These are phyloP conservation scores for Meda fulgida DNA, from an alignment of 2,797 vertebrate genomes.

Conservation along the genomic window DNA sequence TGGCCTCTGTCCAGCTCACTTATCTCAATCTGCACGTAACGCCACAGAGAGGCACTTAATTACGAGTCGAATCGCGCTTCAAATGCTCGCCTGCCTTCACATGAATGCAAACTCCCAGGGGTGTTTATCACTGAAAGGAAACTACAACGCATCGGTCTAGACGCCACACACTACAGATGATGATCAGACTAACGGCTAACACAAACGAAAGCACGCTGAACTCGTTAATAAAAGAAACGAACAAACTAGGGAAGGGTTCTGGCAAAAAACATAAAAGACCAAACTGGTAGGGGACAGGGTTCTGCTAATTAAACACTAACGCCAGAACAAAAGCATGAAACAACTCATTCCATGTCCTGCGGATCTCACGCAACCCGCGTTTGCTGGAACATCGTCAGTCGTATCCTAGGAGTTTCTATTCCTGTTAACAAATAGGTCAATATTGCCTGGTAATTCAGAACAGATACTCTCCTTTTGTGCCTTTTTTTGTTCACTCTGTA, in stretches of 20 bases:
- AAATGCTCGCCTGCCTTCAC: slow-evolving; percentile 58
- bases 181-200: background rate
- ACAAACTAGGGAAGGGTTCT: slow-evolving; percentile 28
- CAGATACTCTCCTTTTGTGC: slow-evolving; percentile 25
- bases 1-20: slow-evolving; percentile 76
- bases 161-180: slow-evolving; percentile 18
- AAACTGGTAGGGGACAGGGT: slow-evolving; percentile 30
- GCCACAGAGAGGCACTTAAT: slow-evolving; percentile 76
- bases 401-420: slow-evolving; percentile 24
- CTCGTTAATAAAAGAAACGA: slow-evolving; percentile 12
- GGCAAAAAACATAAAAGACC: slow-evolving; percentile 47
- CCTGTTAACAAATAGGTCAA: slow-evolving; percentile 41
- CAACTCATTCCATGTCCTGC: slow-evolving; percentile 36
- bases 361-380: slow-evolving; percentile 30
- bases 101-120: slow-evolving; percentile 28
- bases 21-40: slow-evolving; percentile 72
- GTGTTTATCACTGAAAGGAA: slow-evolving; percentile 9
- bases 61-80: slow-evolving; percentile 70
- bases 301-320: slow-evolving; percentile 39
- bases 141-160: background rate
- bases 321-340: slow-evolving; percentile 32
- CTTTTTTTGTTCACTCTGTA: slow-evolving; percentile 20
- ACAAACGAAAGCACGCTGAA: background rate
- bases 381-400: slow-evolving; percentile 11
- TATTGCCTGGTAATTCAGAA: slow-evolving; percentile 18